These are phyloP conservation scores for Steatornis caripensis DNA, from an alignment of 2,113 vertebrate species.

Conservation along the genomic window DNA sequence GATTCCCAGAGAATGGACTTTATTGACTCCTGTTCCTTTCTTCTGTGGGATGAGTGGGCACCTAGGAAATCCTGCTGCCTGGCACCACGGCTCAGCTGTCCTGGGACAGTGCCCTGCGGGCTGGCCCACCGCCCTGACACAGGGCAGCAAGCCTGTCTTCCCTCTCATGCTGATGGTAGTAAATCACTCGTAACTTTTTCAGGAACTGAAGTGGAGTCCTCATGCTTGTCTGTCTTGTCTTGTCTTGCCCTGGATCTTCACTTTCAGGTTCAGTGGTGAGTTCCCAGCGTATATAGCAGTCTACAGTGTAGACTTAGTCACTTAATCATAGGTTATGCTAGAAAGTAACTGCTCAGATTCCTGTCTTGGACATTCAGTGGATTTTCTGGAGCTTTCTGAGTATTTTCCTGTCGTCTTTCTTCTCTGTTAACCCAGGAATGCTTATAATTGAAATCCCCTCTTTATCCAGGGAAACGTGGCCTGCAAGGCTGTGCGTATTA, in stretches of 20 bases:
- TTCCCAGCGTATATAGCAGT: not conserved
- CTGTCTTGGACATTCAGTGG: not conserved
- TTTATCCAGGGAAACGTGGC: not conserved
- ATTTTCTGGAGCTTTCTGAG: not conserved
- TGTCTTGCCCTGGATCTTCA: not conserved
- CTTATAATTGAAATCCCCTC: not conserved
- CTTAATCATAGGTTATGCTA: not conserved
- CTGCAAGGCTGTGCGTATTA: not conserved
- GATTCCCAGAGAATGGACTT: not conserved
- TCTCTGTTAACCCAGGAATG: not conserved
- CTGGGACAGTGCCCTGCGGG: fast-evolving
- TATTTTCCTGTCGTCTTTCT: not conserved
- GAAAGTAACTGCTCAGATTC: not conserved
- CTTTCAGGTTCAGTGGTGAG: not conserved
- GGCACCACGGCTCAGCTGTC: not conserved
- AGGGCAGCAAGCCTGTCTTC: not conserved
- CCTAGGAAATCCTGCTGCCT: not conserved
- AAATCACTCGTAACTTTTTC: not conserved
- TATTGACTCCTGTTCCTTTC: not conserved
- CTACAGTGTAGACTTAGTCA: not conserved
- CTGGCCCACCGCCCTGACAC: fast-evolving
- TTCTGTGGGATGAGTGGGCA: not conserved
- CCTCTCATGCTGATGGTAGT: not conserved
- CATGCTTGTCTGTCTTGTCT: not conserved
- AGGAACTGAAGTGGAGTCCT: not conserved